Base-by-base conservation (phyloP, 1,140 invertebrate species). In the Cepaea nemoralis region DNA sequence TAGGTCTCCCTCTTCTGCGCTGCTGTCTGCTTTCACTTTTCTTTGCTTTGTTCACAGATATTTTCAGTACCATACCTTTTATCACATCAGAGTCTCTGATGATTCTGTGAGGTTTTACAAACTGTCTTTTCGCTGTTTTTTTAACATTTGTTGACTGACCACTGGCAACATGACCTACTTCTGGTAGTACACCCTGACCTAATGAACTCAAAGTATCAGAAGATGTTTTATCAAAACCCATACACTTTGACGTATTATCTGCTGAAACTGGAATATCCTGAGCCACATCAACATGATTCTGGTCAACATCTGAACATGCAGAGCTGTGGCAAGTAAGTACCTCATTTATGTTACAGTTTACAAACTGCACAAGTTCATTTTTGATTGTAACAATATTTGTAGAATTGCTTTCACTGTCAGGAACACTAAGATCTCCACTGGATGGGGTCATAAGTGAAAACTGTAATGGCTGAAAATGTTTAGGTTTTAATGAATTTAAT, bases 351-450 rank as follows among this genome's bases (percentile, higher is more conserved):
- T 31, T 27, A 8, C 1, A 63, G 27, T 31, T 6, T 6, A 63
- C 16, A 63, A 1, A 31, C 59, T 31, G 27, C n/a, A 6, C 5
- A 8, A 16, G 59, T 16, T 63, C 59, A 8, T 63, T 22, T 63
- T 63, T 63, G 16, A 63, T 16, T 16, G n/a, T 27, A 27, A 63
- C n/a, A 31, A 8, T 31, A 14, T 63, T 5, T 31, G n/a, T 31
- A 31, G n/a, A 6, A 8, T 31, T 31, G n/a, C 10, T 63, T 6
- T 31, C 33, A 5, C 33, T 1, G 5, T 79, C 63, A 77, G 50
- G 48, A 82, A 45, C 35, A 48, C 55, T 79, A 0, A 82, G 63
- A 71, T 78, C 80, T 12, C 42, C 81, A 71, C 16, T 67, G 31
- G 71, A 22, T 39, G 71, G 16, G 31, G 22, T 5, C 24, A 70